Evolutionary conservation across 1,140 invertebrate genomes (phyloP).

Genomic region (Aphaenogaster floridana): DNA sequence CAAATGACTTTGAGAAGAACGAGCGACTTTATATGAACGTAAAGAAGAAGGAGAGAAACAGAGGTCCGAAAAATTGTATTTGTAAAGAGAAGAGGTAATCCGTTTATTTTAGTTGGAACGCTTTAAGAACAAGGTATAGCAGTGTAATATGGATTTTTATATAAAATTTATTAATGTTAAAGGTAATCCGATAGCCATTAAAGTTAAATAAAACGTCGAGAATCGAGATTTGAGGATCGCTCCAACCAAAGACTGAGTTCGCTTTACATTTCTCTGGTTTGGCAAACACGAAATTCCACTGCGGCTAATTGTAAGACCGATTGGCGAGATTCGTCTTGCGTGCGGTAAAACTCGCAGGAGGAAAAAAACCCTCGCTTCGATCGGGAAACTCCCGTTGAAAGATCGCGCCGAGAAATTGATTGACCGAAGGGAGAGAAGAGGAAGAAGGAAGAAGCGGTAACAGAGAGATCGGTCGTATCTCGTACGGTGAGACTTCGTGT

Average conservation of each 20-base stretch:
- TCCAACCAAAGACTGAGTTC: conserved; percentile 81
- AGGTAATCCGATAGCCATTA: conserved; percentile 71
- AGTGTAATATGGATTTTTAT: conserved; percentile 79
- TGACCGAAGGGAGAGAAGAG: not conserved
- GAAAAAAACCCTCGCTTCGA: not conserved
- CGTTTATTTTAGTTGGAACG: conserved; percentile 78
- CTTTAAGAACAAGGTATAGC: conserved; percentile 76
- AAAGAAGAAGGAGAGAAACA: conserved; percentile 12
- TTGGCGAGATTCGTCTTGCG: not conserved
- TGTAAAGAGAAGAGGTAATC: conserved; percentile 72
- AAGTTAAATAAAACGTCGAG: conserved; percentile 70
- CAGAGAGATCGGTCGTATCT: conserved; percentile 27
- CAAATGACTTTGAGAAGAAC: conserved; percentile 73
- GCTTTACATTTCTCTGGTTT: conserved; percentile 78
- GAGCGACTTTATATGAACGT: conserved; percentile 66
- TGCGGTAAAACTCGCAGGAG: not conserved
- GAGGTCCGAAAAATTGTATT: conserved; percentile 67
- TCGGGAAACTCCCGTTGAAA: not conserved
- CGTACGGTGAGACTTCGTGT: conserved; percentile 73
- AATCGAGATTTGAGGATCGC: conserved; percentile 74
- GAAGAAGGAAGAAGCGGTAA: not conserved
- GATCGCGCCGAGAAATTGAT: conserved; percentile 5
- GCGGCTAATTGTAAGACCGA: conserved; percentile 37
- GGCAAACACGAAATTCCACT: conserved; percentile 75
- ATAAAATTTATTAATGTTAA: conserved; percentile 81